phyloP scores from a whole-genome alignment of 2,797 vertebrate species.

The Malacoraja senta region DNA sequence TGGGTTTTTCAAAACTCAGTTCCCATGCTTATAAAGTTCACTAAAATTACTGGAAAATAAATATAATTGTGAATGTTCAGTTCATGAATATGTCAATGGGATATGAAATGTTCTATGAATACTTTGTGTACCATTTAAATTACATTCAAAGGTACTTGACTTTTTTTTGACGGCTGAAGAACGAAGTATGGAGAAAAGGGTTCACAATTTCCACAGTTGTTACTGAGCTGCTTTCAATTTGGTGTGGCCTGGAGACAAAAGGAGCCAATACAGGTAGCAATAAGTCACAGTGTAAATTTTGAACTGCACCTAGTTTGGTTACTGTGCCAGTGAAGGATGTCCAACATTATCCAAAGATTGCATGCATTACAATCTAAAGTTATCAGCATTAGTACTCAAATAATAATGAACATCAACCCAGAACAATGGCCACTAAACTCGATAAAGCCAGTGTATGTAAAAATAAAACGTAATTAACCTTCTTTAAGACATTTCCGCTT shows the following conservation, averaged over 20 bases:
- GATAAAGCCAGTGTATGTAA: not conserved
- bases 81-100: not conserved
- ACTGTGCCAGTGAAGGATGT: not conserved
- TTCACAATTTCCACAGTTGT: not conserved
- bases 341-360: not conserved
- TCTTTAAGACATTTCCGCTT: not conserved
- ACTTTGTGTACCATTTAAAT: not conserved
- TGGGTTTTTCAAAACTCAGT: not conserved
- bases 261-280: not conserved
- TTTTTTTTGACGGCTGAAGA: not conserved
- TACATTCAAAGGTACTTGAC: not conserved
- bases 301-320: not conserved
- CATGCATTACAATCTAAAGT: too few relatives aligned
- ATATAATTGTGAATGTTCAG: not conserved
- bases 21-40: not conserved
- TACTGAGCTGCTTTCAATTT: not conserved
- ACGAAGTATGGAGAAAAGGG: not conserved
- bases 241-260: not conserved
- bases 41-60: not conserved
- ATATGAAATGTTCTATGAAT: not conserved
- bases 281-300: not conserved
- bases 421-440: not conserved
- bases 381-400: not conserved
- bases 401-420: not conserved
- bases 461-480: not conserved